Percentiles rank a stretch among this genome's conserved stretches.
These are phyloP conservation scores for Spodoptera exigua DNA, from an alignment of 2,888 invertebrate species.

Conservation along the genomic window DNA sequence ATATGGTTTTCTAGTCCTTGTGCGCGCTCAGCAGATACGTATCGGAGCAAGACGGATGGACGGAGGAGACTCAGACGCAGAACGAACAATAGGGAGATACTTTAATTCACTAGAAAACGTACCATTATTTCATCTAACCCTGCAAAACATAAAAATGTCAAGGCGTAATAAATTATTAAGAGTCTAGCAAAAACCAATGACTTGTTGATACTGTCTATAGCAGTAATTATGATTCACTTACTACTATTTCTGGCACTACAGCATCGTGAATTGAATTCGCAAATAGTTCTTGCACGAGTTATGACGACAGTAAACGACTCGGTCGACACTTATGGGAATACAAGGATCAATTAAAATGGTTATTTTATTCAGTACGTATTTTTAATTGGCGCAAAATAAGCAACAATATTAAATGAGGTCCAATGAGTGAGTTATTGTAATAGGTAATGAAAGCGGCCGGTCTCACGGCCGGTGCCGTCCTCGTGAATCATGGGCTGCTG, in stretches of 20 bases:
- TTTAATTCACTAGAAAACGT: constrained; percentile 68
- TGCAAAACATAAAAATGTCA: constrained; percentile 53
- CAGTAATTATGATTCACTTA: constrained; percentile 48
- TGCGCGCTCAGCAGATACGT: constrained; percentile 70
- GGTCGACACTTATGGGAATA: constrained; percentile 54
- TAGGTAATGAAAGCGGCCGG: constrained; percentile 62
- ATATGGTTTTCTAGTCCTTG: constrained; percentile 55
- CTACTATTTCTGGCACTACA: constrained; percentile 37
- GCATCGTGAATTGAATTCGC: constrained; percentile 45
- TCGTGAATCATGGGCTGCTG: constrained; percentile 58
- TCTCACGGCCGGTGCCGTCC: constrained; percentile 57
- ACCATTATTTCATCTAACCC: constrained; percentile 56
- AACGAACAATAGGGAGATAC: constrained; percentile 63
- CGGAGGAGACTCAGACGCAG: constrained; percentile 67
- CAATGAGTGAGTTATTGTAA: constrained; percentile 66
- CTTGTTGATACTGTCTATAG: constrained; percentile 32
- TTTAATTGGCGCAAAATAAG: constrained; percentile 59
- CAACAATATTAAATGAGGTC: constrained; percentile 56
- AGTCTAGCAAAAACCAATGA: constrained; percentile 36
- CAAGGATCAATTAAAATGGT: constrained; percentile 54
- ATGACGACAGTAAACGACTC: constrained; percentile 57
- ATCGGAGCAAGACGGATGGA: constrained; percentile 78
- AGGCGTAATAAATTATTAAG: constrained; percentile 28
- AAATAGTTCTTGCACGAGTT: constrained; percentile 52
- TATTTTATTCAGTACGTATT: constrained; percentile 44